Base-by-base conservation (phyloP, 1,140 invertebrate genomes). In the Lycorma delicatula region DNA sequence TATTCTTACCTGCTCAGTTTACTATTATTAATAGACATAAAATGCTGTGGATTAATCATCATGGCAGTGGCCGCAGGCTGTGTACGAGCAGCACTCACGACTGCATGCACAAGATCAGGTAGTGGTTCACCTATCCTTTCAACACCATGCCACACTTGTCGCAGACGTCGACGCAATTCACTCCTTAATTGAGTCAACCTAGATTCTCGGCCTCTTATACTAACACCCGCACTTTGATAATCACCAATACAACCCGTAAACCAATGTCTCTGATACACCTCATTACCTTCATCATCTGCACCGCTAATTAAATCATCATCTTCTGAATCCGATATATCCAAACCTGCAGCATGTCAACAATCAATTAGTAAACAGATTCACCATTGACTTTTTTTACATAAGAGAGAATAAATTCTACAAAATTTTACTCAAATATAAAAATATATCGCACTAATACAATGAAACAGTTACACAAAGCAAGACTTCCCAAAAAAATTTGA, bases 201-300 rank as follows among this genome's bases (percentile, higher is more conserved):
- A 18, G 54, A 56, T 18, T 56, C 54, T 20, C 54, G 44, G n/a
- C 54, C 58, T 9, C 52, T 41, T 18, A 54, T 60, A 54, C 22
- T 58, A 23, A 12, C 22, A 2, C 58, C 56, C 13, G 41, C 56
- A 58, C 29, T 52, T 22, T 38, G 13, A n/a, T n/a, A n/a, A 16
- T 23, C 28, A 18, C 54, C 47, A 27, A 27, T 44, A 28, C 54
- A 58, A 6, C 57, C 58, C 28, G 53, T 57, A 38, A 64, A 67
- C 64, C 64, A 66, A 34, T 64, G 61, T 23, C 63, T 49, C 51
- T 67, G 64, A 41, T 58, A 64, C 12, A 67, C 57, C 1, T 50
- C 44, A 36, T 12, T 22, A 26, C 41, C 26, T 18, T 61, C 16
- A 5, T 46, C 36, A 16, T 31, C 36, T 18, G 2, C 7, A 13